A percentile compares a stretch with the other conserved stretches of the same genome.
Evolutionary conservation across 2,888 invertebrate genomes (phyloP).

Genomic region (Scaptomyza cyrtandrae): DNA sequence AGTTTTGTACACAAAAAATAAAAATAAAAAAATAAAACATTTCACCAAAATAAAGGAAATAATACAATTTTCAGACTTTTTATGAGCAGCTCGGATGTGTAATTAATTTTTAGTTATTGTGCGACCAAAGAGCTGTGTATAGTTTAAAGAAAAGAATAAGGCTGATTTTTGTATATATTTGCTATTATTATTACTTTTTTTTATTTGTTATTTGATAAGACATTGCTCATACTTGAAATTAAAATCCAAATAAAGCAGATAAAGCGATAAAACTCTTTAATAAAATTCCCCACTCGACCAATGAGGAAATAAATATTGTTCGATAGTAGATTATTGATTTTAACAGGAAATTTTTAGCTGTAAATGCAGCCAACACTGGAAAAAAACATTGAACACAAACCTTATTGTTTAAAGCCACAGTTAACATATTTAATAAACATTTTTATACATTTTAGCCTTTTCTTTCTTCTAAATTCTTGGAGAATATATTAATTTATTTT

Average conservation of each 20-base stretch:
- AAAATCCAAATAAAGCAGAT: background rate
- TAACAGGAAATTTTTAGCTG: background rate
- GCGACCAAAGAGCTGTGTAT: background rate
- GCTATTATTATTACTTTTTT: background rate
- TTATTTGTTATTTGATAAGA: conserved; percentile 1
- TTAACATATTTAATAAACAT: too few species aligned
- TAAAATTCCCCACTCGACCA: background rate
- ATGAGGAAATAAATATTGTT: background rate
- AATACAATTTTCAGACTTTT: background rate
- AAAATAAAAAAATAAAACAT: too few species aligned
- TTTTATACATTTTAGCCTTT: too few species aligned
- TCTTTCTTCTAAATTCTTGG: too few species aligned
- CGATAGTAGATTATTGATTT: background rate
- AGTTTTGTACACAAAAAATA: too few species aligned
- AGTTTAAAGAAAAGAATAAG: background rate
- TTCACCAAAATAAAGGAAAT: background rate
- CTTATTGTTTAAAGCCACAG: too few species aligned
- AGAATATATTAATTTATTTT: too few species aligned
- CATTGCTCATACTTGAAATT: background rate
- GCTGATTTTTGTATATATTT: too few species aligned
- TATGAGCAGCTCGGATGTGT: background rate
- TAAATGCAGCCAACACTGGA: background rate
- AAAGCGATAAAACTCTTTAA: background rate
- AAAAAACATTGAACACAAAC: background rate
- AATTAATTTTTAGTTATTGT: background rate